A percentile compares a stretch with the other conserved stretches of the same genome.
Conservation (phyloP, 2,888 invertebrate species). For the Automeris io region DNA sequence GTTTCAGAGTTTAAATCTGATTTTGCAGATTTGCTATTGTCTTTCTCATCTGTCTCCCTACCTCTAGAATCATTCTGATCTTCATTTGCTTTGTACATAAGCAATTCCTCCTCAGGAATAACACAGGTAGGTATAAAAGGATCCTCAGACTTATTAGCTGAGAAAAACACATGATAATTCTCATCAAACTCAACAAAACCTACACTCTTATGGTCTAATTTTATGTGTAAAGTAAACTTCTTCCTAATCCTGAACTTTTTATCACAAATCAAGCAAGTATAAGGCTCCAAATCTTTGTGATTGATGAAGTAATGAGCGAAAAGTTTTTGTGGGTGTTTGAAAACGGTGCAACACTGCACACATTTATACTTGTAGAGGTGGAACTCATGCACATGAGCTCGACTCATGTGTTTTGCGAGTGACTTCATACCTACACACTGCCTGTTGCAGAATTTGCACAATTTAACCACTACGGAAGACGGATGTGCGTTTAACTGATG, state of each 20-base stretch:
- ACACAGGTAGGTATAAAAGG: constrained; percentile 33
- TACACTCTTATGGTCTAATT: constrained; percentile 44
- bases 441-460: constrained; percentile 44
- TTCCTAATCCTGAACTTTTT: constrained; percentile 44
- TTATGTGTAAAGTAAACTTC: constrained; percentile 55
- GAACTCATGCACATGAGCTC: constrained; percentile 32
- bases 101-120: constrained; percentile 11
- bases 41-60: not conserved
- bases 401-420: constrained; percentile 43
- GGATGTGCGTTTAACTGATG: constrained; percentile 43
- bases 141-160: constrained; percentile 43
- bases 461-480: constrained; percentile 25
- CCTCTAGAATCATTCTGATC: not conserved
- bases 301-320: constrained; percentile 49
- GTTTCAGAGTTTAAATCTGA: constrained; percentile 32
- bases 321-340: constrained; percentile 51
- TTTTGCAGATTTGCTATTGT: constrained; percentile 30
- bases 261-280: constrained; percentile 53
- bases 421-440: constrained; percentile 39
- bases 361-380: constrained; percentile 58
- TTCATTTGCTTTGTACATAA: constrained; percentile 8
- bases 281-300: constrained; percentile 51
- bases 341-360: constrained; percentile 36
- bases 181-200: constrained; percentile 61
- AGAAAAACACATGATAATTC: constrained; percentile 53